Evolutionary conservation across 2,888 invertebrate genomes (phyloP).

Genomic region (Cosmorhoe ocellata): DNA sequence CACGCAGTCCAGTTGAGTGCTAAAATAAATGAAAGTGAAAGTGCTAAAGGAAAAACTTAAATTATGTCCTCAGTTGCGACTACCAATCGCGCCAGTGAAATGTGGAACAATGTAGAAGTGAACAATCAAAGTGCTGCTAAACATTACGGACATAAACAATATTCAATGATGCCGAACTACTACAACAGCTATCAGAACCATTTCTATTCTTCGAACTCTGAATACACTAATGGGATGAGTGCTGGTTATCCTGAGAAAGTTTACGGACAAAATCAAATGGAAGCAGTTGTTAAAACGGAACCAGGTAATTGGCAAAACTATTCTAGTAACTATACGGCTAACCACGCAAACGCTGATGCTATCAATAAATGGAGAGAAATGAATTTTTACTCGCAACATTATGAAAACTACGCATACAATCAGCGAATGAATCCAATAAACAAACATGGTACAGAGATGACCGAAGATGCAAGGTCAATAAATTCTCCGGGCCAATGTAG

Average conservation of each 20-base stretch:
- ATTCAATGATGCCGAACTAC: constrained; percentile 49
- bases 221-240: constrained; percentile 51
- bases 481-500: constrained; percentile 68
- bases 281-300: constrained; percentile 60
- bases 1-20: constrained; percentile 62
- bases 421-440: constrained; percentile 47
- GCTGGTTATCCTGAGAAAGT: constrained; percentile 46
- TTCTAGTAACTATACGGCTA: constrained; percentile 49
- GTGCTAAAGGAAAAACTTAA: constrained; percentile 40
- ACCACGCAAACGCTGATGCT: constrained; percentile 55
- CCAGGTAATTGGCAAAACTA: constrained; percentile 61
- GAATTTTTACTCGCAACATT: constrained; percentile 61
- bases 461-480: constrained; percentile 56
- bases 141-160: constrained; percentile 56
- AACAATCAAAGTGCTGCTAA: constrained; percentile 60
- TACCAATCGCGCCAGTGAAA: constrained; percentile 67
- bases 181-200: constrained; percentile 58
- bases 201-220: constrained; percentile 53
- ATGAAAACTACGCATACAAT: constrained; percentile 52
- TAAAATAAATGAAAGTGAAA: constrained; percentile 47
- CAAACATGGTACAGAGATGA: constrained; percentile 45
- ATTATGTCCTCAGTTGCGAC: constrained; percentile 65
- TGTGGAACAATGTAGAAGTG: constrained; percentile 67
- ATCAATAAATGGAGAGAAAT: constrained; percentile 68
- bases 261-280: constrained; percentile 45